phyloP scores from a whole-genome alignment of 2,797 vertebrate species.

The Hippoglossus hippoglossus region DNA sequence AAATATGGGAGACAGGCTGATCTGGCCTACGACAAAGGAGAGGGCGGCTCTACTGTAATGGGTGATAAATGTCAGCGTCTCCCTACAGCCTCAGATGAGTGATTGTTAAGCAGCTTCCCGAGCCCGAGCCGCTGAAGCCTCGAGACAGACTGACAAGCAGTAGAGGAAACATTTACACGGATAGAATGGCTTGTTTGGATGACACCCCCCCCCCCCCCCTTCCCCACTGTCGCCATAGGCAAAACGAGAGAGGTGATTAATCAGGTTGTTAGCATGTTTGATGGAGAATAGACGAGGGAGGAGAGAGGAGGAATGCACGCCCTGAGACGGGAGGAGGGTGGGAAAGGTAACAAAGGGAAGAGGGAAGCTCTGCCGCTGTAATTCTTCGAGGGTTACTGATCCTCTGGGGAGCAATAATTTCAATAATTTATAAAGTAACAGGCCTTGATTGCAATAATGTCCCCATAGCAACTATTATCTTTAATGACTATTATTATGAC shows the following conservation, averaged over 20 bases:
- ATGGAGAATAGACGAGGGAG: slow-evolving; percentile 63
- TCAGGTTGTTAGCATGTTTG: slow-evolving; percentile 79
- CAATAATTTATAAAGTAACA: slow-evolving; percentile 72
- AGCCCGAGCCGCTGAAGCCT: slow-evolving; percentile 51
- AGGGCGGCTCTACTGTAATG: slow-evolving; percentile 69
- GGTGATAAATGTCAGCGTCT: slow-evolving; percentile 76
- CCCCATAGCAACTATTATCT: slow-evolving; percentile 79
- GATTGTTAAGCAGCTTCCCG: slow-evolving; percentile 69
- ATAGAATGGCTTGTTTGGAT: slow-evolving; percentile 73
- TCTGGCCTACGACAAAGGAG: slow-evolving; percentile 70
- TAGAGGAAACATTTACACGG: slow-evolving; percentile 77
- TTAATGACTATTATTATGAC: slow-evolving; percentile 77
- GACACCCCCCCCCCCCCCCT: slow-evolving; percentile 54
- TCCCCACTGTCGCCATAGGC: slow-evolving; percentile 55
- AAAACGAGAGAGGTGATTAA: slow-evolving; percentile 74
- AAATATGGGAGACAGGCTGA: slow-evolving; percentile 72
- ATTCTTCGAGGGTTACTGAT: slow-evolving; percentile 69
- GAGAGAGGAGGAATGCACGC: slow-evolving; percentile 39
- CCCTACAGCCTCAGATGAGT: slow-evolving; percentile 71
- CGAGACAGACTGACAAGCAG: slow-evolving; percentile 70
- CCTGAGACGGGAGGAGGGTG: slow-evolving; percentile 42
- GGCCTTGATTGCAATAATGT: slow-evolving; percentile 78
- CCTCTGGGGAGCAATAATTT: slow-evolving; percentile 71
- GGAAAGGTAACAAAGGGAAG: slow-evolving; percentile 61
- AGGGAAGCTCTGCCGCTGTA: slow-evolving; percentile 46